Conservation (phyloP, 2,888 invertebrate genomes). For the Idaea biselata region DNA sequence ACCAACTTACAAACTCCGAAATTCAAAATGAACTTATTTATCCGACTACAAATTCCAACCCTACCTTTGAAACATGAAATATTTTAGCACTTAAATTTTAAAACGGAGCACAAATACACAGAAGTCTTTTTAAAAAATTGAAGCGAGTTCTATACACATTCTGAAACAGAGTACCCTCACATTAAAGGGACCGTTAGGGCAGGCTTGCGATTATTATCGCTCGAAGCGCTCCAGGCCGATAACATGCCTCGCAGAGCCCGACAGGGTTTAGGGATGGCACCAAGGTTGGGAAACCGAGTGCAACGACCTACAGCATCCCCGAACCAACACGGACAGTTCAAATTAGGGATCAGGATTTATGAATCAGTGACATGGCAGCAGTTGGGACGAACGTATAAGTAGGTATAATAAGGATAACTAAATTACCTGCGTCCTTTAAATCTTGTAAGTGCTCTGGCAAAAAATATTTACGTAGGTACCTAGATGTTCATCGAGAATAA, state of each 20-base stretch:
- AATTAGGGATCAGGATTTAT: slow-evolving; percentile 55
- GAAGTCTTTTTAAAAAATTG: slow-evolving; percentile 37
- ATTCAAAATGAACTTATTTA: background rate
- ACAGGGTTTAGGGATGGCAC: slow-evolving; percentile 44
- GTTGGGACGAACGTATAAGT: slow-evolving; percentile 24
- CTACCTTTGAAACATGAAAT: background rate
- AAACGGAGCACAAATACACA: slow-evolving; percentile 25
- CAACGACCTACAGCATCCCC: slow-evolving; percentile 47
- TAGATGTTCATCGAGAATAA: no score
- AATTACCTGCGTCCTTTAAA: slow-evolving; percentile 20
- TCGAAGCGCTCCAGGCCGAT: slow-evolving; percentile 43
- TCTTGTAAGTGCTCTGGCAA: slow-evolving; percentile 4
- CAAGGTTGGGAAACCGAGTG: slow-evolving; percentile 32
- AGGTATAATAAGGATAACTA: slow-evolving; percentile 9
- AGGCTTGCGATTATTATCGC: slow-evolving; percentile 60
- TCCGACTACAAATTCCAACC: background rate
- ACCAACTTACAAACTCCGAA: no score
- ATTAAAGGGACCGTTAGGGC: slow-evolving; percentile 53
- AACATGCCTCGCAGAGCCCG: slow-evolving; percentile 47
- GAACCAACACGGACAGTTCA: slow-evolving; percentile 43
- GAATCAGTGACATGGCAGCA: slow-evolving; percentile 31
- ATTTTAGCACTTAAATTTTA: background rate
- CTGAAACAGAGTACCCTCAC: slow-evolving; percentile 43
- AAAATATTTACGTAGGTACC: no score
- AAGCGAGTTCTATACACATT: slow-evolving; percentile 34